Base-by-base conservation (phyloP, 1,140 invertebrate species). In the Maconellicoccus hirsutus region DNA sequence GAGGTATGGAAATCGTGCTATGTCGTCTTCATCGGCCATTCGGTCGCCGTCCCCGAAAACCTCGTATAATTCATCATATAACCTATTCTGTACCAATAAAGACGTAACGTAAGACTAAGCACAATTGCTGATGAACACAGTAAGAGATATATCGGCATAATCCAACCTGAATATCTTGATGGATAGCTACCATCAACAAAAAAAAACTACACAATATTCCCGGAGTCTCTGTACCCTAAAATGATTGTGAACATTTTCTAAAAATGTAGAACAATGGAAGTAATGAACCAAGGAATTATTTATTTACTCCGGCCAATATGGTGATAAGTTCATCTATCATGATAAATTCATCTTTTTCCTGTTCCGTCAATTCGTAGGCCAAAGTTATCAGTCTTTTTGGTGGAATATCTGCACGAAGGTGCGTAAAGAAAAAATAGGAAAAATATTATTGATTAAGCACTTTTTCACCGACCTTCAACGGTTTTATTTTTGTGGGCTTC, bases 221-320 rank as follows among this genome's bases (percentile, higher is more conserved):
- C 4, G 79, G 77, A n/a, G 89, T 89, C 76, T 90, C 89, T 78
- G 90, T 88, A 70, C 88, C 88, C 85, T 87, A 33, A 33, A 33
- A 33, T n/a, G n/a, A n/a, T n/a, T n/a, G n/a, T n/a, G n/a, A n/a
- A n/a, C n/a, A 52, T 70, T 39, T 39, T 14, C 70, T 27, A 12
- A 70, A 8, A 33, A 12, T 33, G 29, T 6, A 33, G 12, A 33
- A 6, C 3, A 33, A 33, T 33, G 12, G 3, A 33, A 6, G 29
- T 33, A 33, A 33, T 12, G 3, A 3, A 12, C 29, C 12, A 33
- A n/a, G n/a, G 3, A 33, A 6, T 3, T 12, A 33, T n/a, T n/a
- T n/a, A 52, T 16, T 14, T 52, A 52, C 42, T 2, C 42, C 42
- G 6, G 42, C n/a, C 3, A 52, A 16, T 19, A 14, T 16, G 16